phyloP scores from a whole-genome alignment of 2,888 invertebrate species.

The Dasysyrphus albostriatus region DNA sequence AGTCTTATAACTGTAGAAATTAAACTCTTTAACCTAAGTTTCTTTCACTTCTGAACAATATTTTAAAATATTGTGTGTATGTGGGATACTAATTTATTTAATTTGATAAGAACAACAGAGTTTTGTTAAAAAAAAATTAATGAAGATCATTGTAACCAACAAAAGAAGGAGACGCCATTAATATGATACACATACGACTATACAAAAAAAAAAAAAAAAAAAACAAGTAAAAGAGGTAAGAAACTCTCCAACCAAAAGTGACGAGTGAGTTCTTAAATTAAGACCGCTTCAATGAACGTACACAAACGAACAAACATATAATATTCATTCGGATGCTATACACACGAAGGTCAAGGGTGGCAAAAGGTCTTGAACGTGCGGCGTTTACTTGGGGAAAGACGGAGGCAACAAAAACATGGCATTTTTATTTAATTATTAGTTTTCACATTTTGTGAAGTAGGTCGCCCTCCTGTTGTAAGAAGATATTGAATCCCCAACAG shows the following conservation, averaged over 20 bases:
- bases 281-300: constrained; percentile 55
- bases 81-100: background rate
- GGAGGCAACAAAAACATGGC: constrained; percentile 25
- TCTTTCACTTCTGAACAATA: too few relatives aligned
- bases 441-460: constrained; percentile 14
- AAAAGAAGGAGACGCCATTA: constrained; percentile 62
- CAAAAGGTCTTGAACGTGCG: constrained; percentile 67
- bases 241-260: constrained; percentile 40
- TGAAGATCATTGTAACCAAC: constrained; percentile 36
- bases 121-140: background rate
- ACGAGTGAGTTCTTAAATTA: constrained; percentile 65
- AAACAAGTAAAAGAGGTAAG: constrained; percentile 27
- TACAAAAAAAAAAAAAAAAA: constrained; percentile 23
- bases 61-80: too few relatives aligned
- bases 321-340: constrained; percentile 59
- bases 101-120: constrained; percentile 2
- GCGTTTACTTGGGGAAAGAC: constrained; percentile 42
- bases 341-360: constrained; percentile 73
- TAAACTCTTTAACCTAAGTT: too few relatives aligned
- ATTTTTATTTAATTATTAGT: constrained; percentile 48
- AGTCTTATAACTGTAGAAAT: too few relatives aligned
- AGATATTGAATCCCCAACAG: constrained; percentile 30
- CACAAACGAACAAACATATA: constrained; percentile 9
- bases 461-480: constrained; percentile 14
- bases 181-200: constrained; percentile 31